phyloP scores from a whole-genome alignment of 2,888 invertebrate genomes.

The Eucera pruinosa region DNA sequence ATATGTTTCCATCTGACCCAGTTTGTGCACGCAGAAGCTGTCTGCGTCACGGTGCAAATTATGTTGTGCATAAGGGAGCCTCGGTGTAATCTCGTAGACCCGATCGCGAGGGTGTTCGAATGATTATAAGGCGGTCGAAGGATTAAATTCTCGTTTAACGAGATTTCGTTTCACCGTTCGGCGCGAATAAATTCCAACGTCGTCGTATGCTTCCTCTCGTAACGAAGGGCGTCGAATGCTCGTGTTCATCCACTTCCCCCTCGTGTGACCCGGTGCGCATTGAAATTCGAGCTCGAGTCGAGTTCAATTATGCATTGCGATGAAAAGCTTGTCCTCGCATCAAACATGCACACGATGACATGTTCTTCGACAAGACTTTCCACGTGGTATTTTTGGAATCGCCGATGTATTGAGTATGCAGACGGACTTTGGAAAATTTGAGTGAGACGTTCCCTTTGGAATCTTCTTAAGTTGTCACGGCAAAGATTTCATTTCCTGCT shows the following conservation, averaged over 20 bases:
- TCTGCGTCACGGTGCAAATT: conserved; percentile 54
- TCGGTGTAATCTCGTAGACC: conserved; percentile 42
- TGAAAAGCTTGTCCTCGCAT: background rate
- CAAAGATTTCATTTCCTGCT: background rate
- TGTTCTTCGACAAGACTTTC: background rate
- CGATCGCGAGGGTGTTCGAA: conserved; percentile 19
- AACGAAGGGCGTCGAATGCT: background rate
- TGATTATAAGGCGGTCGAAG: conserved; percentile 19
- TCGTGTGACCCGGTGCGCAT: too few relatives aligned
- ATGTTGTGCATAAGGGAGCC: conserved; percentile 52
- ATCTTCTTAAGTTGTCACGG: background rate
- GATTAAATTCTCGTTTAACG: conserved; percentile 44
- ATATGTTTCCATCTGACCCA: conserved; percentile 44
- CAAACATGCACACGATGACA: background rate
- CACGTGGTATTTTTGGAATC: background rate
- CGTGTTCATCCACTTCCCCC: background rate
- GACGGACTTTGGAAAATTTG: background rate
- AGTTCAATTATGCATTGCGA: conserved; percentile 5
- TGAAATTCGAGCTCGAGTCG: background rate
- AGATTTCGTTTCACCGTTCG: conserved; percentile 25
- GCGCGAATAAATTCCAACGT: background rate
- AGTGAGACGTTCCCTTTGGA: conserved; percentile 1
- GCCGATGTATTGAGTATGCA: too few relatives aligned
- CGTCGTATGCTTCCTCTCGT: background rate
- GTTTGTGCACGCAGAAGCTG: conserved; percentile 52